A percentile compares a stretch with the other conserved stretches of the same genome.
Conservation (phyloP, 2,797 vertebrate species). For the Denticeps clupeoides region DNA sequence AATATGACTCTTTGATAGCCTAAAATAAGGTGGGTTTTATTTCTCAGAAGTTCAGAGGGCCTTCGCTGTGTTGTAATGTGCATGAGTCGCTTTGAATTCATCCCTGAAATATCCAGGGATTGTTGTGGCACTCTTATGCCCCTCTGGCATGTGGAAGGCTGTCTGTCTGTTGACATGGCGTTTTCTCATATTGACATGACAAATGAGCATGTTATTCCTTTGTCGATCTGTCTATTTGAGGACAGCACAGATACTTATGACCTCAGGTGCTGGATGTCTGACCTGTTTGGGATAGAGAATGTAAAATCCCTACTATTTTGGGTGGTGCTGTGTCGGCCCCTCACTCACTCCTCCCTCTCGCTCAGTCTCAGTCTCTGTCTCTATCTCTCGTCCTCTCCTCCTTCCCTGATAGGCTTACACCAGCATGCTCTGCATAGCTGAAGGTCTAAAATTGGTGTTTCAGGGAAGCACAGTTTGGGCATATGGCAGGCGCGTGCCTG, state of each 20-base stretch:
- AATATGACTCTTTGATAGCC: too few species aligned
- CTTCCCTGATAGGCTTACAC: conserved; percentile 39
- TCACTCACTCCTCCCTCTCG: conserved; percentile 7
- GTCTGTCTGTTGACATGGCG: not conserved
- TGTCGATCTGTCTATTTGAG: conserved; percentile 21
- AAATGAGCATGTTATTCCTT: conserved; percentile 21
- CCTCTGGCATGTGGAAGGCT: conserved; percentile 3
- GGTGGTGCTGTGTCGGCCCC: conserved; percentile 4
- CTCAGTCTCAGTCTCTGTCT: not conserved
- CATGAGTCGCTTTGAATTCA: conserved; percentile 4
- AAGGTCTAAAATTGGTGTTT: conserved; percentile 47
- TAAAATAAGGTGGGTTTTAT: conserved; percentile 31
- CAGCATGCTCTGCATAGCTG: conserved; percentile 41
- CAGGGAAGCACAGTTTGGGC: conserved; percentile 39
- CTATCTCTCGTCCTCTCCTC: conserved; percentile 10
- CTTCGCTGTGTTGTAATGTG: not conserved
- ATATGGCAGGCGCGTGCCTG: conserved; percentile 28
- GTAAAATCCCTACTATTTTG: conserved; percentile 29
- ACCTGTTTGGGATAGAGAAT: conserved; percentile 19
- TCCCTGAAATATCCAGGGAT: conserved; percentile 1
- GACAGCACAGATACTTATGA: conserved; percentile 16
- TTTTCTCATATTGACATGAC: conserved; percentile 16
- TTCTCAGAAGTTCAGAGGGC: conserved; percentile 24
- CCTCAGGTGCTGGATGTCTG: conserved; percentile 30
- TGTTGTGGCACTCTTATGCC: conserved; percentile 16